Evolutionary conservation across 2,113 vertebrate genomes (phyloP), one percentile per base, ranked within the genome.

Genomic region (Chloropsis cyanopogon): DNA sequence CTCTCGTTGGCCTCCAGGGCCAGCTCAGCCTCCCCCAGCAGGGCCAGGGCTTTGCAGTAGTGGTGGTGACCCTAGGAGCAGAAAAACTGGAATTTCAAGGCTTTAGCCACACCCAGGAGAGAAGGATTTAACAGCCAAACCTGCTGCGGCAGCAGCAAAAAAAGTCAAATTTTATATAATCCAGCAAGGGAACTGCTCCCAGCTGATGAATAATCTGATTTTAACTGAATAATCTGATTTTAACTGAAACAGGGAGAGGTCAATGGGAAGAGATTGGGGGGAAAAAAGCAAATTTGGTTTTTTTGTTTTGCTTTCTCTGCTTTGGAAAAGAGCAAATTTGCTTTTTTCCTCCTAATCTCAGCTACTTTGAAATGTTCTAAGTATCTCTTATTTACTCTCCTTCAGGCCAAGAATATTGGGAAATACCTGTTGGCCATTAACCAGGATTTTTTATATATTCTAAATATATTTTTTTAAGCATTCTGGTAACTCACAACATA

Each of bases 51-150:
- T 94, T 99, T 99, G 93, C 98, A 99, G 95, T 98, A 99, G 47
- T 98, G 98, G 79, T 99, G 98, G 91, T 99, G 99, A 85, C 99
- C 99, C 99, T 99, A 92, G 17, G 28, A 3, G 42, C 68, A 85
- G n/a, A 96, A 19, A 88, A 91, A 60, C 90, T 69, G 44, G 16
- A 8, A 66, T 95, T 94, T 81, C 12, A 33, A 35, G 22, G 2
- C 0, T 46, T 59, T 4, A 31, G 31, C n/a, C 85, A 25, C 16
- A 26, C 7, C n/a, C 12, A 8, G 3, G 57, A 60, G 7, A 59
- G 35, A 31, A 59, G 21, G 41, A 19, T 25, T 68, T 21, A 1
- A 12, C 2, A 19, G 2, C 11, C 8, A 12, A 39, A 78, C 5
- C 16, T 39, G 39, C 7, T 37, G 53, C 23, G 24, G 5, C 0